Base-by-base conservation (phyloP, 2,888 invertebrate species). In the Homarus gammarus region DNA sequence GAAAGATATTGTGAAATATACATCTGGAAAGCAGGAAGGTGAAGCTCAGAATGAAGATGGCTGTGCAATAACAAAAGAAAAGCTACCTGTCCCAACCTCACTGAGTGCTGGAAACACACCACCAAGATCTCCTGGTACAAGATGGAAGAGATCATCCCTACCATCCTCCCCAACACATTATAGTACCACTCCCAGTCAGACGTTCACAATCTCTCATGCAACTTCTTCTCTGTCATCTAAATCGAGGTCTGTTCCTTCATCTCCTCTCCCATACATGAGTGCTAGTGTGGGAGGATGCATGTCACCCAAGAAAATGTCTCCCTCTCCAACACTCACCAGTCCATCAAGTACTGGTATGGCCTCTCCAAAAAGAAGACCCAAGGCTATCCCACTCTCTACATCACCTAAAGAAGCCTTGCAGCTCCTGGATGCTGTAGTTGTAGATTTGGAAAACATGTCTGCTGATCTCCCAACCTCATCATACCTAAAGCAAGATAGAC, bases 391-490 rank as follows among this genome's bases (percentile, higher is more conserved):
- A 40, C 70, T 44, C 15, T 68, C 87, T 38, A 31, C 22, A 22
- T 73, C 83, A 68, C 61, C 78, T 31, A 68, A 84, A 12, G 83
- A 70, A 49, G 31, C 88, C 73, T 8, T 89, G 51, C 77, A 84
- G 40, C 51, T 84, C n/a, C 36, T 89, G 68, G 44, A 89, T 89
- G 77, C 84, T 31, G 44, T 84, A 31, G 84, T 89, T 27, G 61
- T 38, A 8, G 75, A 84, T 40, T 56, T 89, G 38, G 72, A 89
- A 49, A 89, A 49, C 10, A 27, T 89, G 5, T 79, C 84, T 31
- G 88, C 84, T 33, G 56, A 44, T 31, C 61, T 89, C 33, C 88
- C 88, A 38, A 15, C 64, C 31, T 84, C 87, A 40, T n/a, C 70
- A 27, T 38, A 49, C 31, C 33, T 33, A 22, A 64, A 78, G 40